These are phyloP conservation scores for Dascyllus trimaculatus DNA, from an alignment of 2,113 vertebrate genomes.

Conservation along the genomic window DNA sequence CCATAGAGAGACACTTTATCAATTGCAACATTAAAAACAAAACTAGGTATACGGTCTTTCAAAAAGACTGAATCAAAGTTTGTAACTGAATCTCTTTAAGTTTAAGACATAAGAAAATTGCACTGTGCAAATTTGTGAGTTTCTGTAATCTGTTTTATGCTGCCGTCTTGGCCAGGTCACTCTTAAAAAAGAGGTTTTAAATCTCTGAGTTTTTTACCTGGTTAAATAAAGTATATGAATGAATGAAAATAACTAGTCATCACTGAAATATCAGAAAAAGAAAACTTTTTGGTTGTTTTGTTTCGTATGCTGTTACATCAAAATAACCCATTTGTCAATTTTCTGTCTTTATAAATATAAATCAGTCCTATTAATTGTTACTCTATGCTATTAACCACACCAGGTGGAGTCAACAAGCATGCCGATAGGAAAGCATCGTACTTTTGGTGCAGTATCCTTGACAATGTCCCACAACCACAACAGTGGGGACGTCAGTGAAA, in stretches of 20 bases:
- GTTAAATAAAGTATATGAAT: too few species aligned
- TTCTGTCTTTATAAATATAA: not conserved
- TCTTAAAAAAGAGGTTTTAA: too few species aligned
- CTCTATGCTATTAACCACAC: not conserved
- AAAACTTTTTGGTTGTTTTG: not conserved
- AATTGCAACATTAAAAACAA: not conserved
- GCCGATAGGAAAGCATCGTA: not conserved
- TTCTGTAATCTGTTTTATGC: too few species aligned
- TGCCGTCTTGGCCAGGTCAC: too few species aligned
- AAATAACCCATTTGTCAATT: not conserved
- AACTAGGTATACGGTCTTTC: not conserved
- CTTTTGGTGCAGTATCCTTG: conserved; percentile 56
- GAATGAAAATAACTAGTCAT: not conserved
- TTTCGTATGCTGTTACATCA: not conserved
- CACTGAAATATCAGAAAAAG: not conserved
- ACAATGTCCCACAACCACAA: conserved; percentile 38
- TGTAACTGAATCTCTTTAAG: not conserved
- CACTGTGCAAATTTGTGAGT: too few species aligned
- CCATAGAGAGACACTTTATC: not conserved
- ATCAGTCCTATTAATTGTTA: not conserved
- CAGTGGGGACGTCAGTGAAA: conserved; percentile 33
- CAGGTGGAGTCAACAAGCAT: not conserved
- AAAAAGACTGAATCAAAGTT: not conserved
- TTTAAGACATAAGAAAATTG: not conserved
- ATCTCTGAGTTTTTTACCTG: too few species aligned